Conservation (phyloP, 2,888 invertebrate genomes). For the Acleris cristana region DNA sequence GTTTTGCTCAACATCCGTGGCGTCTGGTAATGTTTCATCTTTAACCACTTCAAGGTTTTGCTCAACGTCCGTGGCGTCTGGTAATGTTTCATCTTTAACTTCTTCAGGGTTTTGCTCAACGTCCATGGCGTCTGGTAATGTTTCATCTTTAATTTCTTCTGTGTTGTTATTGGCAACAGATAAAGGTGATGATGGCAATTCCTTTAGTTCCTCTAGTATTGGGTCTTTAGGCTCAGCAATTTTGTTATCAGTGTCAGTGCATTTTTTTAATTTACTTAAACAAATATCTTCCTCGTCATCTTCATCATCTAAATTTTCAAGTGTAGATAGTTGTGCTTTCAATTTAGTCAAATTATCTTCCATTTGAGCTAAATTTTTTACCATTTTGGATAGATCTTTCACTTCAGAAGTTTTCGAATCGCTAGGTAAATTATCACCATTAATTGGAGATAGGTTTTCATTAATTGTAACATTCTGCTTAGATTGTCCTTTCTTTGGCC, state of each 20-base stretch:
- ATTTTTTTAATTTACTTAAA: conserved; percentile 59
- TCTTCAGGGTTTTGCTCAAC: conserved; percentile 51
- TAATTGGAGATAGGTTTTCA: background rate
- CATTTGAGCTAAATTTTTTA: conserved; percentile 15
- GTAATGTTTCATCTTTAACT: conserved; percentile 57
- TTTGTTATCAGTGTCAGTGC: conserved; percentile 35
- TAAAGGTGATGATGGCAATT: conserved; percentile 29
- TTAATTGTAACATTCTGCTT: background rate
- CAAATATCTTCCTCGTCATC: conserved; percentile 55
- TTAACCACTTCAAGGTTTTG: conserved; percentile 48
- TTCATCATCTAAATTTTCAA: conserved; percentile 42
- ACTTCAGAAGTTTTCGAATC: background rate
- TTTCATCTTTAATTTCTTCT: conserved; percentile 26
- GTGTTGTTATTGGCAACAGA: conserved; percentile 8
- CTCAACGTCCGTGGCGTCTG: conserved; percentile 44
- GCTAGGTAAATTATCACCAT: conserved; percentile 13
- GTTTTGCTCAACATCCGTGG: conserved; percentile 47
- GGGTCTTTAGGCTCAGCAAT: conserved; percentile 20
- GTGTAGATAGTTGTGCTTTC: conserved; percentile 24
- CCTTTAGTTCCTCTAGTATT: conserved; percentile 32
- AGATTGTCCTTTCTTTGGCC: conserved; percentile 23
- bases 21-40: conserved; percentile 28
- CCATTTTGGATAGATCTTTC: conserved; percentile 16
- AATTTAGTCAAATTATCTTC: conserved; percentile 21
- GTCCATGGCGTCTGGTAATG: conserved; percentile 38